These are phyloP conservation scores for Ichneumon xanthorius DNA, from an alignment of 2,888 invertebrate genomes.

Conservation along the genomic window DNA sequence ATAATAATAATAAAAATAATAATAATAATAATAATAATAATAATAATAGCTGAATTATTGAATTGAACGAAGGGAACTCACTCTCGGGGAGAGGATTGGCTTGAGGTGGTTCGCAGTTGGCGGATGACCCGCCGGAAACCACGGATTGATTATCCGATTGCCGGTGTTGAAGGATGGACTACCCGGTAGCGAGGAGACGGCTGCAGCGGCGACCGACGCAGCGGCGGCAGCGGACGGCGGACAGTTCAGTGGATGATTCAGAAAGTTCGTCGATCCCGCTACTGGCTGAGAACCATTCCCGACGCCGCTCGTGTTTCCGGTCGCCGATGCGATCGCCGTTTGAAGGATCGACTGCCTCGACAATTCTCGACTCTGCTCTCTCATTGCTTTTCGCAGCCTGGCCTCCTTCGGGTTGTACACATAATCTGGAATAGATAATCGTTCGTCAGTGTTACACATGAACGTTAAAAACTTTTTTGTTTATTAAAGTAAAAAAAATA, in stretches of 20 bases:
- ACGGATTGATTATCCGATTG: constrained; percentile 79
- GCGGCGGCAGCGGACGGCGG: constrained; percentile 60
- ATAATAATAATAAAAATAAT: too few species aligned
- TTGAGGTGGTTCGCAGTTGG: constrained; percentile 76
- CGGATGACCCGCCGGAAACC: constrained; percentile 78
- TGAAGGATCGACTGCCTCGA: constrained; percentile 82
- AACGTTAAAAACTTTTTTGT: background rate
- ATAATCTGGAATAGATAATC: constrained; percentile 85
- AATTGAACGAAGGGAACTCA: constrained; percentile 62
- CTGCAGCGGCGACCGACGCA: constrained; percentile 56
- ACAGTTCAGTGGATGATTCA: constrained; percentile 70
- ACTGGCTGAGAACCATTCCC: constrained; percentile 56
- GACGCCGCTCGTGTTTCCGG: constrained; percentile 69
- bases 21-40: background rate
- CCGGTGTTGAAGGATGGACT: constrained; percentile 67
- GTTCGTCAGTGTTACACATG: background rate
- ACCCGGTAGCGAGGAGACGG: constrained; percentile 66
- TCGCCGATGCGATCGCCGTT: constrained; percentile 75
- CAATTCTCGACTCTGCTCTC: constrained; percentile 84
- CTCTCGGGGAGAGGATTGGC: constrained; percentile 78
- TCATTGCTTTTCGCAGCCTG: constrained; percentile 87
- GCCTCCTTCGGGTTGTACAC: constrained; percentile 89
- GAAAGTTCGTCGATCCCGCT: constrained; percentile 67
- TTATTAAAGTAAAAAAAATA: background rate
- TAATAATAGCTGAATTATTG: background rate